Percentiles rank a stretch among this genome's conserved stretches.
These are phyloP conservation scores for Neoaliturus tenellus DNA, from an alignment of 2,888 invertebrate genomes.

Conservation along the genomic window DNA sequence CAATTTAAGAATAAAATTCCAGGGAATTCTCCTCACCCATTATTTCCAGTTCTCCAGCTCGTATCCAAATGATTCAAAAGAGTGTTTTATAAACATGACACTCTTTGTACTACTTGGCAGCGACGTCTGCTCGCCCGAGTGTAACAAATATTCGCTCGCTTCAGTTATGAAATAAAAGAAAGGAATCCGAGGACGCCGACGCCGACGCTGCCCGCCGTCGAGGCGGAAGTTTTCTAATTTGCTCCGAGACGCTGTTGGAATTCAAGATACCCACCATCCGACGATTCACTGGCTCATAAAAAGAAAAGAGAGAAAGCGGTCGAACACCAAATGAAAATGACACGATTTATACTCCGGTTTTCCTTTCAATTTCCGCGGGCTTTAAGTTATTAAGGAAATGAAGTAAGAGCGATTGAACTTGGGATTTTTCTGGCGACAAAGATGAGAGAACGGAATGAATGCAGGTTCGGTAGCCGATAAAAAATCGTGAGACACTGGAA, in stretches of 20 bases:
- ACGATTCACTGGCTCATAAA: slow-evolving; percentile 53
- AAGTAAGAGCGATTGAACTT: slow-evolving; percentile 57
- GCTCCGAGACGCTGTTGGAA: slow-evolving; percentile 52
- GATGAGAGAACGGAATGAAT: slow-evolving; percentile 55
- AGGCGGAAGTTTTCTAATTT: slow-evolving; percentile 55
- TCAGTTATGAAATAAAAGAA: slow-evolving; percentile 51
- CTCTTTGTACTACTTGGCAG: not conserved
- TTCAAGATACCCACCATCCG: slow-evolving; percentile 48
- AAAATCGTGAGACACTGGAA: slow-evolving; percentile 54
- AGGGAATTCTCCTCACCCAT: not conserved
- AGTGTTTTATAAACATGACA: slow-evolving; percentile 46
- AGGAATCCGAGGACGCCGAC: slow-evolving; percentile 48
- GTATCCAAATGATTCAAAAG: slow-evolving; percentile 27
- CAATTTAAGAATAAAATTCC: not conserved
- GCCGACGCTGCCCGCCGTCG: slow-evolving; percentile 21
- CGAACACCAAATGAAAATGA: slow-evolving; percentile 58
- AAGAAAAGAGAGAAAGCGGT: slow-evolving; percentile 40
- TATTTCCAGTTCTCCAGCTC: not conserved
- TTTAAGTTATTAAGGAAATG: slow-evolving; percentile 61
- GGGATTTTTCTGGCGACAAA: slow-evolving; percentile 43
- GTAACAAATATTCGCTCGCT: slow-evolving; percentile 48
- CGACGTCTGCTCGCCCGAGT: slow-evolving; percentile 4
- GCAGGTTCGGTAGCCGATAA: slow-evolving; percentile 56
- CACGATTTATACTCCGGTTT: slow-evolving; percentile 59
- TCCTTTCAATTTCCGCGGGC: slow-evolving; percentile 59